Base-by-base conservation (phyloP, 2,797 vertebrate genomes). In the Crax fasciolata region DNA sequence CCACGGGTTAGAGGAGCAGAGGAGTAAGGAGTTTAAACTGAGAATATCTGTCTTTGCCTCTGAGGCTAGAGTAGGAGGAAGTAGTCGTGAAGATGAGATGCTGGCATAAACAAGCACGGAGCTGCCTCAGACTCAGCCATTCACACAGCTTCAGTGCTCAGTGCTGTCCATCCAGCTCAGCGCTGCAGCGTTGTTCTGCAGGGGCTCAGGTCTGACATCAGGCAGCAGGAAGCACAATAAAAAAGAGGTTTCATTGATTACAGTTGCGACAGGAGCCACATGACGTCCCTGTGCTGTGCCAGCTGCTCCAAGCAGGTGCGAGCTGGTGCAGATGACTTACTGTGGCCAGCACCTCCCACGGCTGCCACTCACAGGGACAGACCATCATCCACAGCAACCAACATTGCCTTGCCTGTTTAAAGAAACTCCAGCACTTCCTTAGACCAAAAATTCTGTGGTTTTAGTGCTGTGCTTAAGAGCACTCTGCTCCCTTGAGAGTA, bases 171-270 rank as follows among this genome's bases (percentile, higher is more conserved):
- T 46, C 30, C 58, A 75, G 23, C 32, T 79, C 59, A 82, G 39
- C 32, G 8, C 19, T 52, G 57, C 38, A 44, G 28, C 0, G 0
- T 30, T 0, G 0, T 46, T 78, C 90, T 46, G 20, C 35, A 74
- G 23, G 8, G 27, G 13, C 23, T 61, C 39, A 61, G 11, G 20
- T 44, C 27, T 38, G 55, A n/a, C 25, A 35, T 25, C 17, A 91
- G 43, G 58, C 3, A 25, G 43, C 13, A 75, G 39, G 51, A 77
- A 70, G 44, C 20, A 51, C 82, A 90, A 43, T 43, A 15, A 20
- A 63, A 66, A 20, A 30, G 8, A 2, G 1, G 0, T 39, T 90
- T 85, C 4, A 5, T 1, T 46, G 15, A n/a, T 65, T 38, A 9
- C 11, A 11, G 32, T 72, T 83, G 32, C 1, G 2, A 48, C 5